Base-by-base conservation (phyloP, 2,113 vertebrate genomes). In the Elgaria multicarinata region DNA sequence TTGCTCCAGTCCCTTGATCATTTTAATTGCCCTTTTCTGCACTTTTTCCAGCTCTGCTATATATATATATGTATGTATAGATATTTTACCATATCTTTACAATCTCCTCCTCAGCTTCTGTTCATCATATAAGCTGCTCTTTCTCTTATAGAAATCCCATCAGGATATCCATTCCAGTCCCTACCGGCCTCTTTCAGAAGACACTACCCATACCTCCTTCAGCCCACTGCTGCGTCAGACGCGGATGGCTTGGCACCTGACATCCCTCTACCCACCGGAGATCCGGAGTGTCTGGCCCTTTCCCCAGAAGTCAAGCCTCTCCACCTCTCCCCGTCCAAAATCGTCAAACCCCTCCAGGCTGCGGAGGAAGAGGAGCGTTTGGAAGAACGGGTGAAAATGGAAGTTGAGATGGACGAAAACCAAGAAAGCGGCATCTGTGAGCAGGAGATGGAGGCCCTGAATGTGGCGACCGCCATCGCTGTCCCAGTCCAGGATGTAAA, bases 131-230 rank as follows among this genome's bases (percentile, higher is more conserved):
- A 18, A 46, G 74, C 18, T 46, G 89, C 93, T 69, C 31, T 86
- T 53, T 96, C 53, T 90, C 92, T 95, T 94, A 85, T 96, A 99
- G 99, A 99, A 83, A 96, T 98, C n/a, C 97, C 98, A 6, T 96
- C 98, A 0, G 97, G 98, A 92, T 99, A 98, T 92, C 97, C 98
- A 1, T 99, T 98, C 93, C 98, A 98, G 90, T 97, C 98, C 46
- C 94, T 99, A 92, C 97, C 98, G 0, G 96, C 98, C 0, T 98
- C 98, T 13, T 99, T 98, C 0, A 96, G 98, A 94, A 97, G 98
- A 89, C 96, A 98, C 85, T 98, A 98, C 92, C 97, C 98, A 0
- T 99, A 98, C 96, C 98, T 98, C 93, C 96, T 98, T 20, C 98
- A 98, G 93, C 96, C 98, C 26, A 93, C 98, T 0, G 88, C 98